phyloP scores from a whole-genome alignment of 2,113 vertebrate genomes.

The Lamprologus lemairii region DNA sequence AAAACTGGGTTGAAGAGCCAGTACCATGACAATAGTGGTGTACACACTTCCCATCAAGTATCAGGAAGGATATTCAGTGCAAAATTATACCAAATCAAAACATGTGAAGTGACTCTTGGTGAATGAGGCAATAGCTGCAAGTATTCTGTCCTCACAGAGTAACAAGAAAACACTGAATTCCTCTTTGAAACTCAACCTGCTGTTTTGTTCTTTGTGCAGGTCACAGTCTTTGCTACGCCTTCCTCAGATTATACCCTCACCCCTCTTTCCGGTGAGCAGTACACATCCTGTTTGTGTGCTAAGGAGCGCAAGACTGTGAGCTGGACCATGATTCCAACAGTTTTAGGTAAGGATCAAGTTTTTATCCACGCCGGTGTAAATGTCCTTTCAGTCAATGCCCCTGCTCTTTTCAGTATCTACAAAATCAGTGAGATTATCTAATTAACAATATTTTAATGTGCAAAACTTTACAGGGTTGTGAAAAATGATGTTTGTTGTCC shows the following conservation, averaged over 20 bases:
- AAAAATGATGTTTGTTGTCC: background rate
- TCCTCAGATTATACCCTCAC: conserved; percentile 68
- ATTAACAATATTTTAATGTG: background rate
- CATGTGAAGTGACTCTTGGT: background rate
- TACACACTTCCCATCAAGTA: background rate
- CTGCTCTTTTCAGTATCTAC: background rate
- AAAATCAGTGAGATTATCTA: background rate
- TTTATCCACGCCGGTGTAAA: background rate
- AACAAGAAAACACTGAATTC: background rate
- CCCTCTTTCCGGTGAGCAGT: conserved; percentile 46
- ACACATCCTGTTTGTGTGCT: conserved; percentile 64
- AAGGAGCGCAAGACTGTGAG: conserved; percentile 61
- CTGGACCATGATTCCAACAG: conserved; percentile 61
- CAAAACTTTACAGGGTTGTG: background rate
- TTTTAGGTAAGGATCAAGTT: conserved; percentile 64
- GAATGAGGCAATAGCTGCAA: background rate
- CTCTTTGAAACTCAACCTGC: background rate
- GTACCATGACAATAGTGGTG: background rate
- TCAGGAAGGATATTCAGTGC: background rate
- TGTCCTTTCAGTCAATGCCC: accelerated
- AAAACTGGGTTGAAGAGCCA: background rate
- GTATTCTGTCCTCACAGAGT: background rate
- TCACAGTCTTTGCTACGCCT: conserved; percentile 53
- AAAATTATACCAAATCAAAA: background rate
- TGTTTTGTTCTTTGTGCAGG: conserved; percentile 38